Conservation (phyloP, 2,888 invertebrate species). For the Melinaea marsaeus region DNA sequence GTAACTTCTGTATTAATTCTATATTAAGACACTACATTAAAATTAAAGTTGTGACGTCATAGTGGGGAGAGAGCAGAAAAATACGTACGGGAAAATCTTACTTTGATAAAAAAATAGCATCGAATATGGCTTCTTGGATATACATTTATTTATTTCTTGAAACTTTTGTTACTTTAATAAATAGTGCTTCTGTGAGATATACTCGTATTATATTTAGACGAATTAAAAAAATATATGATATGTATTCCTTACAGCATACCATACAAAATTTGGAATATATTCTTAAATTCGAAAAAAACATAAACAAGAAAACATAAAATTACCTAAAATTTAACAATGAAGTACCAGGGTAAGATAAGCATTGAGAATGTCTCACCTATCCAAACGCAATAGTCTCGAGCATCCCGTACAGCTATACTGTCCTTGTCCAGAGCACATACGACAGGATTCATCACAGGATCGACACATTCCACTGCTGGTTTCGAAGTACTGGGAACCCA, state of each 20-base stretch:
- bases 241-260: too few species aligned
- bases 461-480: slow-evolving; percentile 82
- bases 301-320: not conserved
- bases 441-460: slow-evolving; percentile 81
- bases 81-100: slow-evolving; percentile 11
- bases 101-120: slow-evolving; percentile 43
- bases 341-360: not conserved
- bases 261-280: not conserved
- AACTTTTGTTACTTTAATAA: slow-evolving; percentile 31
- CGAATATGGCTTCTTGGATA: slow-evolving; percentile 46
- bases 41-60: slow-evolving; percentile 39
- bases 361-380: slow-evolving; percentile 59
- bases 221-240: too few species aligned
- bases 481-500: slow-evolving; percentile 85
- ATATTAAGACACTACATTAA: slow-evolving; percentile 39
- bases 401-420: slow-evolving; percentile 83
- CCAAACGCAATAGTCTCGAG: slow-evolving; percentile 80
- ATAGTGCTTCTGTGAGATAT: too few species aligned
- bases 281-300: not conserved
- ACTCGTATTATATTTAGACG: too few species aligned
- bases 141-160: slow-evolving; percentile 37
- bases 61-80: slow-evolving; percentile 26
- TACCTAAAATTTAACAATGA: not conserved
- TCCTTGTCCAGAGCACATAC: slow-evolving; percentile 82
- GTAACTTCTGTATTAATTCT: slow-evolving; percentile 63